These are phyloP conservation scores for Erebia epiphron DNA, from an alignment of 2,888 invertebrate species.

Conservation along the genomic window DNA sequence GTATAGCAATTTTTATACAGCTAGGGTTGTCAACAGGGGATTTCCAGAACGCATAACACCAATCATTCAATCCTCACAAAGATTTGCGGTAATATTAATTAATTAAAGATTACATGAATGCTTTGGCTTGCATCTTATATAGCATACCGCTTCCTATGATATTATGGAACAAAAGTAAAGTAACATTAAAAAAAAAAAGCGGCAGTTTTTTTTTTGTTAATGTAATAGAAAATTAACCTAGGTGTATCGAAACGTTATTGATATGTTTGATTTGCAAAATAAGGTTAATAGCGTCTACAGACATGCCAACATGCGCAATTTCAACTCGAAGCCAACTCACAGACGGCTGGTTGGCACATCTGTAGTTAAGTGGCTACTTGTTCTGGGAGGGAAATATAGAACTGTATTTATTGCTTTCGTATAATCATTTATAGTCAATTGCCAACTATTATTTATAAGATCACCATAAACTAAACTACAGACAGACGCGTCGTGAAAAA, in stretches of 20 bases:
- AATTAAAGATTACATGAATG: constrained; percentile 14
- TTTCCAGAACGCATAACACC: not conserved
- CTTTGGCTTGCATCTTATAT: constrained; percentile 1
- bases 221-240: constrained; percentile 40
- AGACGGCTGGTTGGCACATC: constrained; percentile 6
- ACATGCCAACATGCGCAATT: constrained; percentile 1
- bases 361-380: constrained; percentile 32
- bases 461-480: constrained; percentile 27
- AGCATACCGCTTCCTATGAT: constrained; percentile 38
- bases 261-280: constrained; percentile 55
- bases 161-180: constrained; percentile 78
- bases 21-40: not conserved
- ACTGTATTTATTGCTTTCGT: constrained; percentile 52
- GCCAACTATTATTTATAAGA: constrained; percentile 18
- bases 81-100: not conserved
- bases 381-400: constrained; percentile 46
- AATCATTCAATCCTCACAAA: no score
- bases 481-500: not conserved
- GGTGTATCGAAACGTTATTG: constrained; percentile 55
- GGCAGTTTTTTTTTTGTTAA: constrained; percentile 46
- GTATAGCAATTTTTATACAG: not conserved
- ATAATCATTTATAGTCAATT: constrained; percentile 42
- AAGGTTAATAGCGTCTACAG: constrained; percentile 28
- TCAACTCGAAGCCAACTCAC: not conserved
- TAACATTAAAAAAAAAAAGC: constrained; percentile 51